Evolutionary conservation across 2,888 invertebrate species (phyloP).

Genomic region (Lasioglossum villosulum): DNA sequence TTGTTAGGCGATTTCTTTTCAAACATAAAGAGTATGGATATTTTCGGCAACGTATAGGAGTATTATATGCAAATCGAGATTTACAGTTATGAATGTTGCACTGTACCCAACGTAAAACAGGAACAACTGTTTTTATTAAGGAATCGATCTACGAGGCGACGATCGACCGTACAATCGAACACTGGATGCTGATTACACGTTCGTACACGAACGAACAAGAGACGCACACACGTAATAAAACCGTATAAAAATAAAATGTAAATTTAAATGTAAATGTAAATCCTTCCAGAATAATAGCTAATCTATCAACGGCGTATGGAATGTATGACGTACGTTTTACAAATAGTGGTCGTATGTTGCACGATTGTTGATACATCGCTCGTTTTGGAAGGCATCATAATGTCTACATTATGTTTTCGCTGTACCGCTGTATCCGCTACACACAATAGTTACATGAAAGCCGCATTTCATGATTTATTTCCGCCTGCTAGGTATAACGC

Average conservation of each 20-base stretch:
- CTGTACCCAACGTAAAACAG: constrained; percentile 29
- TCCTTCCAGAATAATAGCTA: constrained; percentile 31
- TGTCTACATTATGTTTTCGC: constrained; percentile 9
- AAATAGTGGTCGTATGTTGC: background rate
- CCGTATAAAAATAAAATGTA: constrained; percentile 67
- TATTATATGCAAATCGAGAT: constrained; percentile 8
- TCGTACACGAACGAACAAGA: constrained; percentile 32
- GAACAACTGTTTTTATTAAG: constrained; percentile 25
- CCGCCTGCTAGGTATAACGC: background rate
- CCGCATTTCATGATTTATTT: background rate
- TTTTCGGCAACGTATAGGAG: background rate
- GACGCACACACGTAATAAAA: constrained; percentile 17
- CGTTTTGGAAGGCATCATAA: constrained; percentile 30
- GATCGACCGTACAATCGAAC: constrained; percentile 10
- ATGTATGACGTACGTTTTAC: constrained; percentile 49
- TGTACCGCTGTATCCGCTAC: background rate
- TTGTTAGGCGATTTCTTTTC: background rate
- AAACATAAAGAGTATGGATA: background rate
- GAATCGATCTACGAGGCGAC: background rate
- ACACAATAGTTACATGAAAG: background rate
- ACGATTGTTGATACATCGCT: constrained; percentile 39
- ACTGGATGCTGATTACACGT: constrained; percentile 25
- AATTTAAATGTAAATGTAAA: constrained; percentile 21
- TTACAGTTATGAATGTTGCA: background rate
- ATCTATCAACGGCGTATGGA: constrained; percentile 43